These are phyloP conservation scores for Naso thynnoides DNA, from an alignment of 2,797 vertebrate genomes.

Conservation along the genomic window DNA sequence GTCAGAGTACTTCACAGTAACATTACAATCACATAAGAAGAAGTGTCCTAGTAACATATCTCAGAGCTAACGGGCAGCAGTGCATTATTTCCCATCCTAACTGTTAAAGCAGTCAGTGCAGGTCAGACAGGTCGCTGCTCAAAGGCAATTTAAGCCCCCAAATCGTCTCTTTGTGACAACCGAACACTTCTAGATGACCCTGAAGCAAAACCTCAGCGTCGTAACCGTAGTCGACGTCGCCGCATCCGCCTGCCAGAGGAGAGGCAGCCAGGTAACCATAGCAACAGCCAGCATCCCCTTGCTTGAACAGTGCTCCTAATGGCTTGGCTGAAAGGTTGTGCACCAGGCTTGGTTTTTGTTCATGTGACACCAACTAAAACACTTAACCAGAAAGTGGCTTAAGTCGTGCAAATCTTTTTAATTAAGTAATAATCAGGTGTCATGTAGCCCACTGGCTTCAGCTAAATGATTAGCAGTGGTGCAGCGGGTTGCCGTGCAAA, in stretches of 20 bases:
- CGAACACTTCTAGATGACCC: slow-evolving; percentile 93
- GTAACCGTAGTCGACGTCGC: slow-evolving; percentile 98
- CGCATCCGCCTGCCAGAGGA: slow-evolving; percentile 94
- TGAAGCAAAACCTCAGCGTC: slow-evolving; percentile 95
- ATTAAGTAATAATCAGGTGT: background rate
- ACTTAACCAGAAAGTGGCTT: slow-evolving; percentile 17
- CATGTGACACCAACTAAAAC: slow-evolving; percentile 27
- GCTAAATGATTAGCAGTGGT: background rate
- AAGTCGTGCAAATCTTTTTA: background rate
- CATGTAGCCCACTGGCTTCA: slow-evolving; percentile 4
- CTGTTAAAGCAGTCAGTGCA: slow-evolving; percentile 10
- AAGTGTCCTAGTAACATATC: background rate
- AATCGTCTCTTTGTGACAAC: slow-evolving; percentile 61
- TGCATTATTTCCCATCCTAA: slow-evolving; percentile 7
- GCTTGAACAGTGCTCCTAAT: slow-evolving; percentile 17
- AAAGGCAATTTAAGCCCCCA: slow-evolving; percentile 29
- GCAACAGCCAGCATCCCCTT: slow-evolving; percentile 63
- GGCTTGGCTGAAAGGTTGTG: slow-evolving; percentile 23
- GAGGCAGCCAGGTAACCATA: slow-evolving; percentile 97
- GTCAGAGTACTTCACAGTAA: background rate
- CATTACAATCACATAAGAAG: background rate
- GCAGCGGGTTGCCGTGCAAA: slow-evolving; percentile 6
- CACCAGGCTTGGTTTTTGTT: slow-evolving; percentile 19
- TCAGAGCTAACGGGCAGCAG: background rate
- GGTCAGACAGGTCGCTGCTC: slow-evolving; percentile 18